Evolutionary conservation across 2,113 vertebrate genomes (phyloP), one percentile per base, ranked within the genome.

Genomic region (Nasalis larvatus): DNA sequence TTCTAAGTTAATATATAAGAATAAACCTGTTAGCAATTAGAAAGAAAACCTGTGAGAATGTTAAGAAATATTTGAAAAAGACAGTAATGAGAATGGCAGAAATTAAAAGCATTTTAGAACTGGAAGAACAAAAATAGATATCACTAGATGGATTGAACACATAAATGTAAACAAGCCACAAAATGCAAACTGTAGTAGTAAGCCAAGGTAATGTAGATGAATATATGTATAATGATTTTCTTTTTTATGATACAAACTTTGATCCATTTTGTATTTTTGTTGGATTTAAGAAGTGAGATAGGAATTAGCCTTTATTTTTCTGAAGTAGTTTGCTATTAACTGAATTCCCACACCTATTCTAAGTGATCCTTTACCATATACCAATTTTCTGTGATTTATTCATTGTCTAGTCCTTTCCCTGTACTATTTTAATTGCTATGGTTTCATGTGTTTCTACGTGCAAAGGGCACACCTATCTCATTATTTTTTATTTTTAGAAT

Each of bases 401-500:
- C 42, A 18, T 76, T 37, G 8, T 52, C 45, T 80, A 23, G 2
- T 23, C 14, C 30, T 92, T 80, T 47, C 37, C 49, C 40, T 20
- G 52, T 45, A 49, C 84, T 84, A 56, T 84, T 73, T 37, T 80
- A 85, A 85, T 54, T 71, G 25, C n/a, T 80, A 27, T 40, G 45
- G 20, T 63, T 73, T 37, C 37, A 40, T 4, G 17, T 17, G 13
- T 37, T 91, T 94, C 76, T 3, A 58, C 10, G 18, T 80, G 11
- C 18, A 96, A 63, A 32, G 32, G 37, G 20, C 35, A 92, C 89
- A 85, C 6, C 11, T 25, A 80, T 20, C 11, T 78, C 18, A 95
- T 89, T 82, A 63, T 71, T 45, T 92, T 91, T 58, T 84, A 69
- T 73, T 80, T 85, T 92, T 92, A 74, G 14, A 86, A 13, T 74